Evolutionary conservation across 35 echinoderm and acorn worm species (phyloP).

Genomic region (Nesometra sesokonis): DNA sequence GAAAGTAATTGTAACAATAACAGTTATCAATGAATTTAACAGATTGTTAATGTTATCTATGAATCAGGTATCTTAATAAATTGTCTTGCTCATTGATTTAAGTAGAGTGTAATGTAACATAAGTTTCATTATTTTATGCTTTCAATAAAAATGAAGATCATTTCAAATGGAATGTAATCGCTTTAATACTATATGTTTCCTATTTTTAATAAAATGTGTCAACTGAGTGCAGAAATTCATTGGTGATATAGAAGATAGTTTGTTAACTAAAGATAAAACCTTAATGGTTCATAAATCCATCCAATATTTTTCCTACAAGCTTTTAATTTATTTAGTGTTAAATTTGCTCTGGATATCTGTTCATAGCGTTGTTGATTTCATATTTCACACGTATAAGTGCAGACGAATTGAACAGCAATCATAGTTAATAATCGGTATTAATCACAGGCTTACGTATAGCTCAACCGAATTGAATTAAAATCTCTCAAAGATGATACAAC

Average conservation of each 20-base stretch:
- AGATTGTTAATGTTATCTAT: too few species aligned
- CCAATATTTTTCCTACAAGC: neutral
- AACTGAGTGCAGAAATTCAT: neutral
- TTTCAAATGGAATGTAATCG: neutral
- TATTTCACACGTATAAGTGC: neutral
- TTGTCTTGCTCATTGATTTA: too few species aligned
- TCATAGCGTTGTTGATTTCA: neutral
- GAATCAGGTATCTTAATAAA: too few species aligned
- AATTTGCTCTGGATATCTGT: neutral
- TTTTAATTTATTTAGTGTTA: slow-evolving; percentile 1
- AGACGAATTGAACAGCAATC: neutral
- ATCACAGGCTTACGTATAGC: neutral
- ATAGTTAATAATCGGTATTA: neutral
- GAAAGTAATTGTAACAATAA: too few species aligned
- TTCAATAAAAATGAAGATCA: neutral
- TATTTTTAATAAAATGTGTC: neutral
- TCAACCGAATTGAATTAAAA: neutral
- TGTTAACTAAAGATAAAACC: neutral
- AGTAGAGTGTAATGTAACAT: too few species aligned
- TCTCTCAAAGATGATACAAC: neutral
- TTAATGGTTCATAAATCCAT: neutral
- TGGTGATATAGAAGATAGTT: neutral
- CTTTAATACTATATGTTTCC: neutral
- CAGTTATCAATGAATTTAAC: too few species aligned
- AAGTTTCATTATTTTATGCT: too few species aligned